Evolutionary conservation across 2,113 vertebrate species (phyloP).

Genomic region (Rostratula benghalensis): DNA sequence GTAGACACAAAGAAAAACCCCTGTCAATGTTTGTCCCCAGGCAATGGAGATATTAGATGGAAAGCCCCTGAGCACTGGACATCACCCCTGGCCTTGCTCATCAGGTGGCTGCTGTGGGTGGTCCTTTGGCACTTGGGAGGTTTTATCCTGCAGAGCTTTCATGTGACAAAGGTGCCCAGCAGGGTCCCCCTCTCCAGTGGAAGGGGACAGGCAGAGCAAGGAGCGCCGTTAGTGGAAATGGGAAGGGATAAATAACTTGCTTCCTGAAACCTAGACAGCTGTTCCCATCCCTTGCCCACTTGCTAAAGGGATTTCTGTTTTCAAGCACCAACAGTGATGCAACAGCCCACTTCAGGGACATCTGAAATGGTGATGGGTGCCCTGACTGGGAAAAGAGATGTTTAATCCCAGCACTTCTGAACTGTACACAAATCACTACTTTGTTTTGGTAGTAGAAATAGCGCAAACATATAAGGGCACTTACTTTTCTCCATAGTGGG

Average conservation of each 20-base stretch:
- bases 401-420: not conserved
- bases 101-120: accelerated
- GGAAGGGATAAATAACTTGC: not conserved
- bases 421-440: not conserved
- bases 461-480: not conserved
- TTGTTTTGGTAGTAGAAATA: not conserved
- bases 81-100: not conserved
- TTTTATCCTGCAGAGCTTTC: accelerated
- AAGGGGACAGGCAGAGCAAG: not conserved
- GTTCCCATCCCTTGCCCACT: not conserved
- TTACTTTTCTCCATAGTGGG: not conserved
- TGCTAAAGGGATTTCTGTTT: not conserved
- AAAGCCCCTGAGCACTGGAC: not conserved
- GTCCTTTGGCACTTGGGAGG: not conserved
- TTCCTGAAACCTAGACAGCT: not conserved
- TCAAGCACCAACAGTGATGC: not conserved
- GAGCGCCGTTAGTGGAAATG: not conserved
- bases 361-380: not conserved
- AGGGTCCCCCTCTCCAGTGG: not conserved
- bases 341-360: not conserved
- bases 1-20: not conserved
- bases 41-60: not conserved
- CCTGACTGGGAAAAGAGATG: not conserved
- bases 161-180: accelerated
- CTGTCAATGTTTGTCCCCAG: not conserved